phyloP scores from a whole-genome alignment of 2,888 invertebrate species.

The Tachystola acroxantha region DNA sequence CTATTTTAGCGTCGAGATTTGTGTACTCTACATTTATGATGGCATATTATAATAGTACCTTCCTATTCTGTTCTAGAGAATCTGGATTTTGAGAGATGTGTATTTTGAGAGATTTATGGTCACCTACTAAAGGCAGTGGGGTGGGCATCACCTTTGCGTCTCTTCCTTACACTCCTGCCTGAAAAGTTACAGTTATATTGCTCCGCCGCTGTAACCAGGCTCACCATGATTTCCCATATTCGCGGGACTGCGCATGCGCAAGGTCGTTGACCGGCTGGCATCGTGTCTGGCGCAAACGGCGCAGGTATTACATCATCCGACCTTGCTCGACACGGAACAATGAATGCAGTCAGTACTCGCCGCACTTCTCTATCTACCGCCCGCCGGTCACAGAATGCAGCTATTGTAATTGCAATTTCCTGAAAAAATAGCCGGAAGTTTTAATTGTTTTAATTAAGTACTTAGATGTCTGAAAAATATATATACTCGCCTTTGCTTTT shows the following conservation, averaged over 20 bases:
- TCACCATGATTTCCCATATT: conserved; percentile 34
- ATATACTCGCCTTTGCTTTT: too few relatives aligned
- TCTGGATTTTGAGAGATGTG: too few relatives aligned
- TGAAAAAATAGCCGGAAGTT: conserved; percentile 4
- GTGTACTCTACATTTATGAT: too few relatives aligned
- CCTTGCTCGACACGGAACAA: conserved; percentile 70
- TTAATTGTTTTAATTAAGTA: background rate
- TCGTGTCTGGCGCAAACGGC: conserved; percentile 48
- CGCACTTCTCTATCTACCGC: conserved; percentile 8
- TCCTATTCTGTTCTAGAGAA: too few relatives aligned
- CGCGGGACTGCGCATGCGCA: conserved; percentile 43
- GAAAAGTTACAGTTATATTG: too few relatives aligned
- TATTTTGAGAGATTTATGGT: too few relatives aligned
- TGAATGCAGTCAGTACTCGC: conserved; percentile 22
- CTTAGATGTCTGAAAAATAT: conserved; percentile 1
- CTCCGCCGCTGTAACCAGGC: too few relatives aligned
- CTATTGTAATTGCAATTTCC: conserved; percentile 10
- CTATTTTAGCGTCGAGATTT: too few relatives aligned
- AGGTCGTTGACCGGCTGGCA: conserved; percentile 60
- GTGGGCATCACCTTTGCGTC: too few relatives aligned
- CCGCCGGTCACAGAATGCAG: conserved; percentile 8
- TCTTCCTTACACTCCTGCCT: too few relatives aligned
- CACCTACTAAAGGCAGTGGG: too few relatives aligned
- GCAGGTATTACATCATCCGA: conserved; percentile 61
- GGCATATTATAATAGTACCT: too few relatives aligned